phyloP scores from a whole-genome alignment of 1,140 invertebrate species.

The Bombus picipes region DNA sequence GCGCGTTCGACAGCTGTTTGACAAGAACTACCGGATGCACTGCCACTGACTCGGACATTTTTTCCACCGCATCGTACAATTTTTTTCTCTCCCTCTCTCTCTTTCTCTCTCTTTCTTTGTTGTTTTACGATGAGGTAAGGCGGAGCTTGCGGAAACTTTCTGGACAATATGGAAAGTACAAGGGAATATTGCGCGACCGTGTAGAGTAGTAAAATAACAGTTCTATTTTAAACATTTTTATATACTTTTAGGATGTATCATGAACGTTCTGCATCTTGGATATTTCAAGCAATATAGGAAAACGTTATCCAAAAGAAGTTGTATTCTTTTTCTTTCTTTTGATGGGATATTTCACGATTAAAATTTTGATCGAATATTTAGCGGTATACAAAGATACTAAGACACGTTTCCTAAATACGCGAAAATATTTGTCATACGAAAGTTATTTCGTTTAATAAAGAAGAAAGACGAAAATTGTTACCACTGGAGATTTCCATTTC shows the following conservation, averaged over 20 bases:
- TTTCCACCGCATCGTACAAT: neutral
- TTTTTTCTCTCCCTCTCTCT: neutral
- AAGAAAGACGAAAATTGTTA: neutral
- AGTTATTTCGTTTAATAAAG: neutral
- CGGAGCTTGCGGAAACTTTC: neutral
- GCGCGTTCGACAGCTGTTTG: constrained; percentile 9
- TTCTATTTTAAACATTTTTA: too few relatives aligned
- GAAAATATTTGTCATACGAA: neutral
- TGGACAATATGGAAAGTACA: neutral
- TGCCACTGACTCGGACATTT: neutral
- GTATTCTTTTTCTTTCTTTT: too few relatives aligned
- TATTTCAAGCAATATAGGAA: too few relatives aligned
- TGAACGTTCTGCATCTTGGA: too few relatives aligned
- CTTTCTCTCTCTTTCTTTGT: neutral
- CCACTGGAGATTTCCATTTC: neutral
- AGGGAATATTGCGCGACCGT: neutral
- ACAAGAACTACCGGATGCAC: neutral
- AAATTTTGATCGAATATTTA: neutral
- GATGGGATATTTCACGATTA: neutral
- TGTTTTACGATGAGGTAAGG: neutral
- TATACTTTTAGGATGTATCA: too few relatives aligned
- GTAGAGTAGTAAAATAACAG: too few relatives aligned
- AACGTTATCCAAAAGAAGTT: too few relatives aligned
- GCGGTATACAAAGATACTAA: neutral
- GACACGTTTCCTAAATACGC: neutral